Evolutionary conservation across 2,113 vertebrate species (phyloP).

Genomic region (Oryzias celebensis): DNA sequence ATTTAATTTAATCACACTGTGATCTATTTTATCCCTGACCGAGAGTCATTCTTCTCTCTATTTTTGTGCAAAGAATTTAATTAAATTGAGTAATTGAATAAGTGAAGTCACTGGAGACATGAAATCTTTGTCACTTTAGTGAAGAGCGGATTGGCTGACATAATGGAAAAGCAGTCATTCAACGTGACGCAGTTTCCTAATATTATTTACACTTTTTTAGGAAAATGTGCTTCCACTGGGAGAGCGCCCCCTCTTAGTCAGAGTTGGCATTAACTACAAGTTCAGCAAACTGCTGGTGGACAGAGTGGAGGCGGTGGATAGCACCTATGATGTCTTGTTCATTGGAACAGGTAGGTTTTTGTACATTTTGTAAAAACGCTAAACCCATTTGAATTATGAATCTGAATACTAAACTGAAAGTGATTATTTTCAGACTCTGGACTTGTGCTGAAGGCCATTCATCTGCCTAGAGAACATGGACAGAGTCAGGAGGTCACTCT

Average conservation of each 20-base stretch:
- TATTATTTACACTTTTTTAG: conserved; percentile 32
- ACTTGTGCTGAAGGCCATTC: conserved; percentile 79
- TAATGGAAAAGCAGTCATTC: neutral
- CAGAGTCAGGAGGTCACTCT: conserved; percentile 77
- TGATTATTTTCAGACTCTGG: conserved; percentile 73
- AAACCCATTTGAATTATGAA: neutral
- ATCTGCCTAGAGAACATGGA: conserved; percentile 69
- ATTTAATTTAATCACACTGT: conserved; percentile 12
- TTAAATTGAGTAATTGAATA: conserved; percentile 18
- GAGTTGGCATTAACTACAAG: conserved; percentile 80
- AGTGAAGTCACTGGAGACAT: neutral
- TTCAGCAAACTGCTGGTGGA: conserved; percentile 81
- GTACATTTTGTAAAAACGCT: too few relatives aligned
- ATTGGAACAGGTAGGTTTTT: conserved; percentile 75
- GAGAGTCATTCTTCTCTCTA: neutral
- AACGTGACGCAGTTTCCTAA: neutral
- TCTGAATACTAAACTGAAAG: neutral
- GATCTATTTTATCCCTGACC: neutral
- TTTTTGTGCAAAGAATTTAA: conserved; percentile 14
- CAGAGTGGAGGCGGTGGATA: conserved; percentile 80
- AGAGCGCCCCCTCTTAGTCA: conserved; percentile 77
- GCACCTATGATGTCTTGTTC: conserved; percentile 81
- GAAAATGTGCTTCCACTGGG: conserved; percentile 77
- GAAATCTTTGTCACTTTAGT: conserved; percentile 1
- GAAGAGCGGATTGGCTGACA: neutral